These are phyloP conservation scores for Calameuta pallipes DNA, from an alignment of 2,888 invertebrate species.

Conservation along the genomic window DNA sequence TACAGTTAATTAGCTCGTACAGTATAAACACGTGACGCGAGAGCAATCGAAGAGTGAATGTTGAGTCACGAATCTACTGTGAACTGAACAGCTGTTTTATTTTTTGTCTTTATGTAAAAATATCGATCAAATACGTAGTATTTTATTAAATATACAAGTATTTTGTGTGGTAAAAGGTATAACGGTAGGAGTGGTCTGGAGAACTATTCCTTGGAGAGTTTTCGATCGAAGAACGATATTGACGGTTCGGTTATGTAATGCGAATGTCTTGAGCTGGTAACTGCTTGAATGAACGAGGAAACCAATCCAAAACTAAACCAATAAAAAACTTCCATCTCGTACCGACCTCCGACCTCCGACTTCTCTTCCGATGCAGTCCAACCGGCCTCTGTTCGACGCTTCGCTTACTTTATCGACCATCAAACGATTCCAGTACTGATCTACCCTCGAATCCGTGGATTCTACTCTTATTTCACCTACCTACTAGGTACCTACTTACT, in stretches of 20 bases:
- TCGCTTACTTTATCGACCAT: slow-evolving; percentile 43
- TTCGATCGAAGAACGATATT: not conserved
- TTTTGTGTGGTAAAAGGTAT: not conserved
- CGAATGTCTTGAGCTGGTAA: slow-evolving; percentile 17
- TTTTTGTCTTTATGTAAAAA: not conserved
- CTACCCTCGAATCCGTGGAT: slow-evolving; percentile 33
- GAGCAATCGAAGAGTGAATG: not conserved
- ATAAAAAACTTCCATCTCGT: slow-evolving; percentile 27
- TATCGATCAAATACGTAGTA: not conserved
- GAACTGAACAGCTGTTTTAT: not conserved
- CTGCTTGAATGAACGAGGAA: slow-evolving; percentile 18
- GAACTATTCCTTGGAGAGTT: not conserved
- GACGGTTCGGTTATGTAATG: not conserved
- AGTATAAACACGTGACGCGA: not conserved
- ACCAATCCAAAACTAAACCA: slow-evolving; percentile 34
- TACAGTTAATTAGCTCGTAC: not conserved
- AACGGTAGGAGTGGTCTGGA: not conserved
- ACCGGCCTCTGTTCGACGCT: slow-evolving; percentile 24
- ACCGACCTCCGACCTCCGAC: slow-evolving; percentile 14
- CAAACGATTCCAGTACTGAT: slow-evolving; percentile 37
- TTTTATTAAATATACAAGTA: not conserved
- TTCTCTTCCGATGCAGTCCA: not conserved
- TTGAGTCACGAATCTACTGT: not conserved
- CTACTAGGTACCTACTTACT: not conserved
- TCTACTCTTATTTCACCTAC: not conserved